Conservation (phyloP, 37 sponge, comb jelly and placozoan genomes). For the Geodia barretti region DNA sequence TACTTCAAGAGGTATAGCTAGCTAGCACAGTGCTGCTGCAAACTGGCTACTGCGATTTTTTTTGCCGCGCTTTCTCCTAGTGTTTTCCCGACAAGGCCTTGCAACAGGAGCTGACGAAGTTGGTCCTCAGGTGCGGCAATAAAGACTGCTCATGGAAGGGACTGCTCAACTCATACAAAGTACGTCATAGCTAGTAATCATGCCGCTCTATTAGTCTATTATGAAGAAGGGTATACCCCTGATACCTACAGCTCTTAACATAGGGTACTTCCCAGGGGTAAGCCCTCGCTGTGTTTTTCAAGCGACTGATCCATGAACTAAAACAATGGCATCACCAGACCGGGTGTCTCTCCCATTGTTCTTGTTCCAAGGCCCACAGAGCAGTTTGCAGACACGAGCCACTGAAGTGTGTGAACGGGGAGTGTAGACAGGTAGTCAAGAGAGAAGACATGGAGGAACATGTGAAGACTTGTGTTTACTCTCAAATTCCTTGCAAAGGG, state of each 20-base stretch:
- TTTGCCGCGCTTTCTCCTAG: too few species aligned
- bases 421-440: neutral
- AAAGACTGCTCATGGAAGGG: conserved; percentile 73
- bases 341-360: too few species aligned
- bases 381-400: neutral
- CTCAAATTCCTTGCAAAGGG: neutral
- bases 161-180: conserved; percentile 26
- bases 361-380: neutral
- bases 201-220: too few species aligned
- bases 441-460: neutral
- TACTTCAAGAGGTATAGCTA: neutral
- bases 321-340: too few species aligned
- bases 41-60: too few species aligned
- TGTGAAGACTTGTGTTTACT: neutral
- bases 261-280: too few species aligned
- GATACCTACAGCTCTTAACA: too few species aligned
- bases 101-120: conserved; percentile 40
- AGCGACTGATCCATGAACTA: too few species aligned
- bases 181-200: too few species aligned
- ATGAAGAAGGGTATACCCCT: too few species aligned
- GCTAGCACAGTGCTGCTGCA: too few species aligned
- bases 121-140: conserved; percentile 36
- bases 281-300: too few species aligned
- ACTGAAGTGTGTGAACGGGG: neutral
- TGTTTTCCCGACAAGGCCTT: conserved; percentile 72